Conservation (phyloP, 2,113 vertebrate genomes). For the Gallinago jamesoni region DNA sequence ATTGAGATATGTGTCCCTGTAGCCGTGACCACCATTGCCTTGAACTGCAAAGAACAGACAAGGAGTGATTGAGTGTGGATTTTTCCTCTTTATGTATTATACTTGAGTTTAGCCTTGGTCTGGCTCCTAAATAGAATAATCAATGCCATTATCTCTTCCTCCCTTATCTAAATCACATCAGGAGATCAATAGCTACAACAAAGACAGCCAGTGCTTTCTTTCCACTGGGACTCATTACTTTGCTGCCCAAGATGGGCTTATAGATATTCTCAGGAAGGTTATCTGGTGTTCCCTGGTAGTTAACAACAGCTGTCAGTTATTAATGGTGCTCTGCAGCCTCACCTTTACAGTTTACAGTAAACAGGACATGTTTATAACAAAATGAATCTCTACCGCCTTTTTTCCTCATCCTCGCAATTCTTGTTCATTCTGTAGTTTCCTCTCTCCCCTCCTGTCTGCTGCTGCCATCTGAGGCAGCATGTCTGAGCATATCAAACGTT, state of each 20-base stretch:
- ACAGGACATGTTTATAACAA: slow-evolving; percentile 5
- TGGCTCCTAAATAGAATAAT: slow-evolving; percentile 84
- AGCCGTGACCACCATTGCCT: slow-evolving; percentile 20
- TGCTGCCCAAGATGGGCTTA: slow-evolving; percentile 63
- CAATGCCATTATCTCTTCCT: slow-evolving; percentile 84
- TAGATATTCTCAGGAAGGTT: slow-evolving; percentile 71
- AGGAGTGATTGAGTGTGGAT: slow-evolving; percentile 61
- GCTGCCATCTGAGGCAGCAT: not conserved
- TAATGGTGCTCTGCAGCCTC: slow-evolving; percentile 47
- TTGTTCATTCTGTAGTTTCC: not conserved
- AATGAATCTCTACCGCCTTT: not conserved
- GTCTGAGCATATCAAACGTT: slow-evolving; percentile 28
- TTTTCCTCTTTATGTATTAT: slow-evolving; percentile 64
- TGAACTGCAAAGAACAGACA: slow-evolving; percentile 57
- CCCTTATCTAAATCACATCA: slow-evolving; percentile 84
- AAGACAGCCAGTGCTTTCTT: slow-evolving; percentile 65
- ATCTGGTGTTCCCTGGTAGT: slow-evolving; percentile 73
- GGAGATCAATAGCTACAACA: slow-evolving; percentile 82
- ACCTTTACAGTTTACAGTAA: not conserved
- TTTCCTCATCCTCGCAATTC: not conserved
- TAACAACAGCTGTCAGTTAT: slow-evolving; percentile 77
- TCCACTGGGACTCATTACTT: slow-evolving; percentile 83
- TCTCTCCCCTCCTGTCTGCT: not conserved
- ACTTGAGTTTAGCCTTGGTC: slow-evolving; percentile 73
- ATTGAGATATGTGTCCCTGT: slow-evolving; percentile 64